Base-by-base conservation (phyloP, 37 sponge, comb jelly and placozoan species). In the Cliona cf. orientalis region DNA sequence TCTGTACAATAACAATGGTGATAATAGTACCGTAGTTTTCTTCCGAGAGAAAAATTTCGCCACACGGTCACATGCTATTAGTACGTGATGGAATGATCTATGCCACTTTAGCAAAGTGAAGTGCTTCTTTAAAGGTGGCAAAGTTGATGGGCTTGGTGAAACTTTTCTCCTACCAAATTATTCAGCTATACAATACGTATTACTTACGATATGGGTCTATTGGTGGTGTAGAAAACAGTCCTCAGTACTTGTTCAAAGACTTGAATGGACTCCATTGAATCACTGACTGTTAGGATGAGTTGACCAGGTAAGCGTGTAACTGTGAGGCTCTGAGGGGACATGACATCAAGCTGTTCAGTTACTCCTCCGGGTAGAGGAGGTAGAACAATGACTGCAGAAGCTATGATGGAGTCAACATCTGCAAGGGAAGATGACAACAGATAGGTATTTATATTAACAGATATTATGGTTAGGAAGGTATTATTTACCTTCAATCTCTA, bases 401-500 rank as follows among this genome's bases (percentile, higher is more conserved):
- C 53, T 7, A 83, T n/a, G 26, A 40, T 42, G 6, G 34, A 32
- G 43, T 82, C 83, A 4, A 42, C 65, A 82, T 82, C 83, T 82
- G 63, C n/a, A 12, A 4, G 14, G 19, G 41, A 23, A 68, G 42
- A 36, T 11, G 6, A 19, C 14, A 49, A 19, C 9, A 49, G 53
- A 14, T 19, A 49, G 14, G 14, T 7, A 46, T 5, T 25, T 28
- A 58, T 4, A 33, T 37, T 33, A 58, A 21, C 62, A 56, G 31
- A 38, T 4, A 58, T 7, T 4, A 46, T 44, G 14, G n/a, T 57
- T 55, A 59, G 25, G 21, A 4, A 43, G 14, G 39, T 67, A 21
- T 46, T 71, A 46, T 34, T 41, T 25, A 89, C 89, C 89, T 60
- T 60, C 76, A 26, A 89, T 89, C 4, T 29, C 34, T 26, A 77